Evolutionary conservation across 2,797 vertebrate species (phyloP), one percentile per base, ranked within the genome.

Genomic region (Periparus ater): DNA sequence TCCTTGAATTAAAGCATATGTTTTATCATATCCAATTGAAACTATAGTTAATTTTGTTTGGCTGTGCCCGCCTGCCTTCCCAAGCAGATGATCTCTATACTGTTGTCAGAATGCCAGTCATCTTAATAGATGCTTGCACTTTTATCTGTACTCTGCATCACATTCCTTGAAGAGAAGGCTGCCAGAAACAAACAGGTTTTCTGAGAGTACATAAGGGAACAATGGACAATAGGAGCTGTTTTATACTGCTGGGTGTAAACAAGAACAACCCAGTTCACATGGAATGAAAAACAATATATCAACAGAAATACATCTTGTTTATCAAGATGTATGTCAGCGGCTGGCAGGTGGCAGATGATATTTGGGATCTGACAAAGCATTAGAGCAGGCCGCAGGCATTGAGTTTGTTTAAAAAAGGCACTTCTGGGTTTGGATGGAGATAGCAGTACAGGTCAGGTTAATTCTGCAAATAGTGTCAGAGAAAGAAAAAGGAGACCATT

Each of bases 211-310:
- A 25, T 84, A 74, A 53, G 62, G 57, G 77, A 97, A 93, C 93
- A 96, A 96, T 89, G 63, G 62, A 96, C 83, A 97, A 95, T 93
- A 93, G 89, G 45, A 91, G 48, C 55, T 89, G 67, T 62, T 85
- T 79, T 73, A 77, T 84, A 86, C 22, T 3, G 2, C 61, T 79
- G 53, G 32, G 22, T 60, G 92, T 95, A 91, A 96, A 94, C 88
- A 96, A 95, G 68, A 93, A 93, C 83, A 93, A 74, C 20, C 10
- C 53, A 80, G 57, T 77, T 95, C 91, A 89, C 86, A 88, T 93
- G 74, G 85, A 95, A 88, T 30, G 55, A 76, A 88, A 94, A 95
- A 76, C 81, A 89, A 40, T 40, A 40, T 40, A 13, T 40, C 38
- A 40, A 40, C 38, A 40, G 13, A 40, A 40, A 40, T 40, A 40